A percentile compares a stretch with the other conserved stretches of the same genome.
phyloP scores from a whole-genome alignment of 2,113 vertebrate species.

The Oceanites oceanicus region DNA sequence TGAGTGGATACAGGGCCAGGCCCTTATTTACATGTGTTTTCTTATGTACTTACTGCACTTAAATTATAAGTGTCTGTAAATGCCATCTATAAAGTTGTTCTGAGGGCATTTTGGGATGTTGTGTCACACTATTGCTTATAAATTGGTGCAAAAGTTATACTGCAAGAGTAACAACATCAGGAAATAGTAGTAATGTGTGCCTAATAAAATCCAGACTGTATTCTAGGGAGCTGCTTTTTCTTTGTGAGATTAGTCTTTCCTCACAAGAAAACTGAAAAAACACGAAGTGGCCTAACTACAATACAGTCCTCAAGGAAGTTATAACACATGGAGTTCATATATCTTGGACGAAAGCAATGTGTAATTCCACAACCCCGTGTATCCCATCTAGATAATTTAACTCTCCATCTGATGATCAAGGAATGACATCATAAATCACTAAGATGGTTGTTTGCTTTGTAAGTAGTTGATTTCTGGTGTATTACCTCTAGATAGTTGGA shows the following conservation, averaged over 20 bases:
- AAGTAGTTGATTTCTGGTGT: background rate
- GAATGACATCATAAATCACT: background rate
- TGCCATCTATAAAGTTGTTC: background rate
- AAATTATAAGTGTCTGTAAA: background rate
- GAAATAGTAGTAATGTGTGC: background rate
- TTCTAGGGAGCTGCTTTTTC: background rate
- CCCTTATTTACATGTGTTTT: background rate
- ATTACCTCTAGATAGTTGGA: background rate
- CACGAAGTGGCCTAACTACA: background rate
- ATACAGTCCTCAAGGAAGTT: background rate
- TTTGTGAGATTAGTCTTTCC: background rate
- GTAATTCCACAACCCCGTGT: background rate
- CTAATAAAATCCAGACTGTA: background rate
- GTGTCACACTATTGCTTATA: background rate
- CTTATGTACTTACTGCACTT: background rate
- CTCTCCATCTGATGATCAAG: background rate
- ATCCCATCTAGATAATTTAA: background rate
- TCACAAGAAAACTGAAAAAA: background rate
- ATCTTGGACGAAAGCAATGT: background rate
- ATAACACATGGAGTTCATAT: background rate
- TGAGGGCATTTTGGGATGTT: background rate
- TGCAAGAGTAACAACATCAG: background rate
- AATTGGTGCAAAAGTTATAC: background rate
- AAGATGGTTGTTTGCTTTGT: background rate
- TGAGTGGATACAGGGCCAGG: background rate